Evolutionary conservation across 2,113 vertebrate species (phyloP), one percentile per base, ranked within the genome.

Genomic region (Oreamnos americanus): DNA sequence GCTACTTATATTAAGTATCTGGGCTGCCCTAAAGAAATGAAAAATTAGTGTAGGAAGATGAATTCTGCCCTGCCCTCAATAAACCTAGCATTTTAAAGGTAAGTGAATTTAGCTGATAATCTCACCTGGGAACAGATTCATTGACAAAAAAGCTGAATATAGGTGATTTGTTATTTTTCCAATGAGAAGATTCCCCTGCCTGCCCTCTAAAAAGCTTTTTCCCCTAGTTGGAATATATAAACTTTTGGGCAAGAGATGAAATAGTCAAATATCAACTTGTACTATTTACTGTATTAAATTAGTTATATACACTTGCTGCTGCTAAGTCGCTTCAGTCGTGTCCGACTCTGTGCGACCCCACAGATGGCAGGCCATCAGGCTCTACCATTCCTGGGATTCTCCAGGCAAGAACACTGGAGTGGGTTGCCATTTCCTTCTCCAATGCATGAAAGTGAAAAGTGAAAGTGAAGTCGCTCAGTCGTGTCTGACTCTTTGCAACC

Each of bases 41-140:
- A 84, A 36, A 49, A 64, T 81, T 86, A 71, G 26, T 87, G 14
- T 71, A 84, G 57, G 25, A 91, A 96, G 47, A 64, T 93, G 43
- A 12, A 60, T 95, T 87, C 25, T 87, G 47, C 10, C 86, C 25
- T 87, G 39, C 16, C 57, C 43, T 95, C 30, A 6, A 92, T 82
- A 30, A 19, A 23, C 8, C 8, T 89, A 21, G 26, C 7, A 91
- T 91, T 97, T 91, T 89, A 53, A 84, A 92, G 82, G 28, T 57
- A 85, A 88, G 39, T 78, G 11, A 79, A 78, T 95, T 91, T 96
- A 82, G 33, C 33, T 67, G 12, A 71, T 51, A 84, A 71, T 90
- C 71, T 88, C 33, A 71, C 78, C 67, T 96, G 51, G 71, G 23
- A 60, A 89, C 71, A 85, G 90, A 88, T 93, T 91, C 51, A 82